A percentile compares a stretch with the other conserved stretches of the same genome.
Evolutionary conservation across 2,888 invertebrate genomes (phyloP).

Genomic region (Leucophenga maculata): DNA sequence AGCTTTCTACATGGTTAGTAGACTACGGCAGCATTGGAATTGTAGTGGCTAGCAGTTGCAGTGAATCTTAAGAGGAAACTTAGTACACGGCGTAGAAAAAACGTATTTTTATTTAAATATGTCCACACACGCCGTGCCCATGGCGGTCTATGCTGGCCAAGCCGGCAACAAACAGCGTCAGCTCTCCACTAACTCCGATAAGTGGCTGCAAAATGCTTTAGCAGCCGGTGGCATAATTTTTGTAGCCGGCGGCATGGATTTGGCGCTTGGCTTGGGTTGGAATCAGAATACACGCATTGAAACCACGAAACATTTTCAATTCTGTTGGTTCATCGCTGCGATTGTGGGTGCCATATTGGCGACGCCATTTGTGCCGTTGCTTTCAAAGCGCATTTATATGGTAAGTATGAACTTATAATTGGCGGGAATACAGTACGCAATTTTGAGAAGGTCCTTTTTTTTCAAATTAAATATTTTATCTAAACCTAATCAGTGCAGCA

Average conservation of each 20-base stretch:
- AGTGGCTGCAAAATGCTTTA: background rate
- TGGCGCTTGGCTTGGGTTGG: constrained; percentile 42
- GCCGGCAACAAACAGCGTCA: background rate
- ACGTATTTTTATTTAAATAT: background rate
- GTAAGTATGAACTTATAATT: constrained; percentile 1
- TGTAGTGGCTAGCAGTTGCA: no score
- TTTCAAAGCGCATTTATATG: constrained; percentile 31
- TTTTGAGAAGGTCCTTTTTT: no score
- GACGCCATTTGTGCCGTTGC: constrained; percentile 28
- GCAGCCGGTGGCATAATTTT: constrained; percentile 31
- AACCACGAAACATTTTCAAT: constrained; percentile 33
- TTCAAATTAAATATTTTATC: no score
- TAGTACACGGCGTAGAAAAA: no score
- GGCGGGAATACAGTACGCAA: background rate
- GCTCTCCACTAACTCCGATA: background rate
- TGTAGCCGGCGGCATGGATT: constrained; percentile 40
- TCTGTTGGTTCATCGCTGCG: constrained; percentile 49
- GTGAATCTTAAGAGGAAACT: no score
- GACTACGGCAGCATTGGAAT: no score
- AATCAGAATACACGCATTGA: background rate
- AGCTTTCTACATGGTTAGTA: no score
- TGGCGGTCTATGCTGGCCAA: background rate
- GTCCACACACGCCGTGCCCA: background rate
- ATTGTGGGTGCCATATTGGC: constrained; percentile 44
- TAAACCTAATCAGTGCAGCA: no score